Conservation (phyloP, 2,888 invertebrate genomes). For the Euplagia quadripunctaria region DNA sequence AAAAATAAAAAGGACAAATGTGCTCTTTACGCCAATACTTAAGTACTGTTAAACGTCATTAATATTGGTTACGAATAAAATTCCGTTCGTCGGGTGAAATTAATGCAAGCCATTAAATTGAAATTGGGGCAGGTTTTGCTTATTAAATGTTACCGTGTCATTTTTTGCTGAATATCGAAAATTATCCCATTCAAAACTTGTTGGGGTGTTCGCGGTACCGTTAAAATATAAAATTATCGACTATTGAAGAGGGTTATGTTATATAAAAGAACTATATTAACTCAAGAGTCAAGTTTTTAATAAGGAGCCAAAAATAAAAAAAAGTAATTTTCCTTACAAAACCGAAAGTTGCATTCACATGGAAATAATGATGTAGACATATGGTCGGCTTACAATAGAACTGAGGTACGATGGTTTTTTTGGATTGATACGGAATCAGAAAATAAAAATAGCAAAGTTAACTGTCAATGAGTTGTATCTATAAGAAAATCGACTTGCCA, state of each 20-base stretch:
- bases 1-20: neutral
- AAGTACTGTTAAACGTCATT: slow-evolving; percentile 11
- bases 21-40: neutral
- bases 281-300: slow-evolving; percentile 49
- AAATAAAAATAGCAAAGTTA: neutral
- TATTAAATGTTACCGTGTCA: slow-evolving; percentile 52
- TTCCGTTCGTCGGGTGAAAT: slow-evolving; percentile 6
- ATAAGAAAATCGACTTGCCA: neutral
- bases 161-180: slow-evolving; percentile 19
- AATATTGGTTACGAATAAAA: slow-evolving; percentile 1
- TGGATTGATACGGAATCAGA: slow-evolving; percentile 38
- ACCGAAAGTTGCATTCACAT: slow-evolving; percentile 67
- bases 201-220: slow-evolving; percentile 44
- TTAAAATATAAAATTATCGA: slow-evolving; percentile 61
- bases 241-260: slow-evolving; percentile 38
- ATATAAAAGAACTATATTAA: slow-evolving; percentile 45
- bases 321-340: slow-evolving; percentile 70
- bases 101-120: slow-evolving; percentile 14
- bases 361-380: slow-evolving; percentile 72
- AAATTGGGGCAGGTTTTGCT: slow-evolving; percentile 25
- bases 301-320: slow-evolving; percentile 62
- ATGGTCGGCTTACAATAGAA: slow-evolving; percentile 71
- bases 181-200: slow-evolving; percentile 23
- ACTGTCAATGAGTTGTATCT: neutral
- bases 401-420: slow-evolving; percentile 61